Evolutionary conservation across 1,140 invertebrate species (phyloP), one percentile per base, ranked within the genome.

Genomic region (Megalonaias nervosa): DNA sequence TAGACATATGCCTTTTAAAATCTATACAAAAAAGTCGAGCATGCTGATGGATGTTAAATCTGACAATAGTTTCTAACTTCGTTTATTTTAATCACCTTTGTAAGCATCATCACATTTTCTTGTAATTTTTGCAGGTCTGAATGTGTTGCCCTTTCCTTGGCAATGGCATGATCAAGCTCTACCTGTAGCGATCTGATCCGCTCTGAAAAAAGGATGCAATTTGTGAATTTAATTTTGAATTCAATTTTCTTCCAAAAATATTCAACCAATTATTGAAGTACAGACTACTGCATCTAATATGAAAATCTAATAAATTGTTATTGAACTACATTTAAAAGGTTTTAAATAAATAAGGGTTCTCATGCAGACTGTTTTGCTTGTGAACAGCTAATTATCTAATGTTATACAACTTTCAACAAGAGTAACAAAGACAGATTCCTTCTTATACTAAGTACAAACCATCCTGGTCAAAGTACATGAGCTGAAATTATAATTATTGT

Each of bases 81-180:
- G 11, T 11, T 48, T 11, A 48, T 48, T 48, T 48, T 48, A 67
- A 17, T 82, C 68, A 90, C 95, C 90, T 98, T 99, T 91, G 99
- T 97, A 80, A 98, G 89, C 23, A 93, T 92, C 21, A 96, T 95
- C 59, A 97, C 94, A 85, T 94, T 94, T 85, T 97, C 96, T 59
- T 93, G 93, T 19, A 98, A 88, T 81, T 94, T 94, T 58, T 94
- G 92, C 85, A 74, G 94, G 69, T 87, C 86, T 23, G 90, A 62
- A 55, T 38, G 94, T 91, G 6, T 94, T 92, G 94, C 94, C 73
- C 92, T 92, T 84, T 98, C 95, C 66, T 95, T 93, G 17, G 94
- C 92, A 31, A 93, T 91, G 38, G 94, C 92, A 13, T 94, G 92
- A 79, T 96, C 95, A 19, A 98, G 90, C 88, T 98, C 97, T 1